A percentile compares a stretch with the other conserved stretches of the same genome.
phyloP scores from a whole-genome alignment of 2,113 vertebrate genomes.

The Rhea pennata region DNA sequence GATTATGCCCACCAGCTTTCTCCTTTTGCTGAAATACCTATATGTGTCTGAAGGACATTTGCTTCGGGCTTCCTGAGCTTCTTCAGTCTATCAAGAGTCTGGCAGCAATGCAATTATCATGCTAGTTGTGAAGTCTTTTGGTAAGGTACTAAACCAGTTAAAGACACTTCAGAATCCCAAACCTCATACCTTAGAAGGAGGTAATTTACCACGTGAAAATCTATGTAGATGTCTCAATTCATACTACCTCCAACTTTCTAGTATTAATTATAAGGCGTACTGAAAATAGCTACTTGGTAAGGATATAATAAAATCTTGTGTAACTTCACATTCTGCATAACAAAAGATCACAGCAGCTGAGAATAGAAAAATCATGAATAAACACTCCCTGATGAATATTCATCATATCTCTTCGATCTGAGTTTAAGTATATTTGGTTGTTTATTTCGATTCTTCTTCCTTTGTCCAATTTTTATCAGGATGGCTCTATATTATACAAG shows the following conservation, averaged over 20 bases:
- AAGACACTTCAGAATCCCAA: not conserved
- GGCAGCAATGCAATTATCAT: not conserved
- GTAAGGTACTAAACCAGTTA: not conserved
- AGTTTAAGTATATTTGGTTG: not conserved
- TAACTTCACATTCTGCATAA: slow-evolving; percentile 12
- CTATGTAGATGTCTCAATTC: not conserved
- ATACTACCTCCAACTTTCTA: not conserved
- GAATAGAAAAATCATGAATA: slow-evolving; percentile 16
- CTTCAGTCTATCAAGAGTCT: not conserved
- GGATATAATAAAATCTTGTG: not conserved
- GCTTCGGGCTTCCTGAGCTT: not conserved
- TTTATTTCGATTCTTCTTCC: not conserved
- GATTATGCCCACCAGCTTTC: not conserved
- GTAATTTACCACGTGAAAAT: not conserved
- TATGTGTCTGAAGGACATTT: not conserved
- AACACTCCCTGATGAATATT: not conserved
- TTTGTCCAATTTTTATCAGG: not conserved
- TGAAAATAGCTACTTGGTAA: not conserved
- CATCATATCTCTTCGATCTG: not conserved
- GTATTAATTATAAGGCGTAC: not conserved
- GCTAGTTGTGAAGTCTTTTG: not conserved
- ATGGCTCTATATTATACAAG: not conserved
- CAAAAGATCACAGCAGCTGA: not conserved
- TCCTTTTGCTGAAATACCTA: not conserved
- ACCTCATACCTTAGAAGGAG: not conserved